Evolutionary conservation across 2,797 vertebrate genomes (phyloP), one percentile per base, ranked within the genome.

Genomic region (Xiphorhynchus erythropygius): DNA sequence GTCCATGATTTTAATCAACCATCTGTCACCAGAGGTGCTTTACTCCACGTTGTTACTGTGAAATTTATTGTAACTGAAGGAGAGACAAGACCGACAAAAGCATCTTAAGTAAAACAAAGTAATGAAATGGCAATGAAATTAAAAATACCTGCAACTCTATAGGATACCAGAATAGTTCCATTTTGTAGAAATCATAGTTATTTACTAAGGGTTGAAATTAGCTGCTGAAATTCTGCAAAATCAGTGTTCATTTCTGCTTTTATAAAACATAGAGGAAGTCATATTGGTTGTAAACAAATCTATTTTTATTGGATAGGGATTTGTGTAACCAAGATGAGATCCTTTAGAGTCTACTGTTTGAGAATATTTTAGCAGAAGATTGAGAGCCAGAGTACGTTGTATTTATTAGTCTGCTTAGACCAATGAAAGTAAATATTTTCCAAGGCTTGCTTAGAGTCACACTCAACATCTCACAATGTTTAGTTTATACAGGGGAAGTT

Each of bases 11-110:
- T 93, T 97, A 96, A 92, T 89, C 68, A 88, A 80, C 93, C 94
- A 93, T 96, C 96, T 97, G 96, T 96, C 97, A 96, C 50, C 53
- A 93, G 90, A 82, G 73, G 49, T 94, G 47, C 79, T 96, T 81
- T 94, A 87, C 46, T 39, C 50, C 18, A 7, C 64, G 74, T 94
- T 69, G 32, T 90, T 87, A 37, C 87, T 89, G 47, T 87, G 91
- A 87, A 87, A 33, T 23, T 95, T 74, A 87, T 46, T 93, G 7
- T 70, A 94, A 64, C 62, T 87, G 88, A 76, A 87, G 55, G 93
- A 71, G 8, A 94, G 60, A 67, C 25, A 57, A 93, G 78, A 89
- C 7, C 4, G 80, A 90, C 83, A 77, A 68, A 65, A 86, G 21
- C 42, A 37, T 73, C 67, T 83, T 47, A 97, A 94, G 57, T 91